Conservation (phyloP, 2,797 vertebrate species). For the Pseudocheirus occidentalis region DNA sequence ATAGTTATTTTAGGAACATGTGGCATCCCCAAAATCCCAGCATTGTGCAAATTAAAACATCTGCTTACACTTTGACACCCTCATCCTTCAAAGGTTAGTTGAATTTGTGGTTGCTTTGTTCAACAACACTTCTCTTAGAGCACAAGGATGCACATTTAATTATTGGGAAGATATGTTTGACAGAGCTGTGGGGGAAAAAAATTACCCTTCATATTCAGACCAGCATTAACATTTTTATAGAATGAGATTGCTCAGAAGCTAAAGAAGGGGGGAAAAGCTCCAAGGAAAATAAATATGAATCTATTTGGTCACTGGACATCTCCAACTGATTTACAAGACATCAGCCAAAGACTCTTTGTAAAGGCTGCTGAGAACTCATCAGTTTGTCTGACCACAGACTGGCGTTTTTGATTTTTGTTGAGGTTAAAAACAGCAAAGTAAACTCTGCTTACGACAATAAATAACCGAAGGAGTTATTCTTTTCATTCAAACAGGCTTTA, state of each 20-base stretch:
- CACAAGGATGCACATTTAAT: conserved; percentile 74
- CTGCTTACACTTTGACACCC: conserved; percentile 76
- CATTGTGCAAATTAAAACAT: conserved; percentile 75
- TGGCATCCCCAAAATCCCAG: conserved; percentile 71
- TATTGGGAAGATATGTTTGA: conserved; percentile 72
- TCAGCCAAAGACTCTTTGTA: conserved; percentile 60
- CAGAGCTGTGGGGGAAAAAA: conserved; percentile 60
- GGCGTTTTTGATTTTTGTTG: conserved; percentile 76
- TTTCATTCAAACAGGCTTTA: conserved; percentile 79
- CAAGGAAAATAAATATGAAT: conserved; percentile 77
- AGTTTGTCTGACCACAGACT: conserved; percentile 75
- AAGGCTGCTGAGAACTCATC: conserved; percentile 75
- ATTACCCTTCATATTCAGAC: conserved; percentile 73
- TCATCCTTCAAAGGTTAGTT: conserved; percentile 71
- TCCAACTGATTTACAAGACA: conserved; percentile 75
- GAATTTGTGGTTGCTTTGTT: conserved; percentile 72
- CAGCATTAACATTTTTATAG: conserved; percentile 75
- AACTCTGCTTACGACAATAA: conserved; percentile 74
- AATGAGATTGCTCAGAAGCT: conserved; percentile 66
- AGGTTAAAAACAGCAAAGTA: conserved; percentile 80
- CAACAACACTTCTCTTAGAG: conserved; percentile 68
- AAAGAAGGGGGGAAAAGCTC: conserved; percentile 64
- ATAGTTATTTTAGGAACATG: conserved; percentile 75
- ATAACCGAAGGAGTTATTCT: conserved; percentile 78
- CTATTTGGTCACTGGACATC: conserved; percentile 68